Evolutionary conservation across 2,888 invertebrate genomes (phyloP).

Genomic region (Drosophila silvestris): DNA sequence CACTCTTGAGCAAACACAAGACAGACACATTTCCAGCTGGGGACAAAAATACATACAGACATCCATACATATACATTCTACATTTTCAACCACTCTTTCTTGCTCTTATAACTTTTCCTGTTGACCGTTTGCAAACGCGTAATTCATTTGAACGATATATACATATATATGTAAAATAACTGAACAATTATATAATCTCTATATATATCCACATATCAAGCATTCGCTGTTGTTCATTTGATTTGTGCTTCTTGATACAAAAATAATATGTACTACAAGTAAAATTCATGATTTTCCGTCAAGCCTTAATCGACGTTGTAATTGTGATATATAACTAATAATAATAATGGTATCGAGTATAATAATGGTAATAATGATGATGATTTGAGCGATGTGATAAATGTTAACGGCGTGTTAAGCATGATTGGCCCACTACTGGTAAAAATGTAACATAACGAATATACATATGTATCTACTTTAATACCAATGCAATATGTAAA

Average conservation of each 20-base stretch:
- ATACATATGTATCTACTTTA: constrained; percentile 44
- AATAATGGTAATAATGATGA: constrained; percentile 53
- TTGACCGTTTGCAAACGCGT: constrained; percentile 82
- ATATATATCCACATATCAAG: constrained; percentile 45
- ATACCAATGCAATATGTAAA: constrained; percentile 44
- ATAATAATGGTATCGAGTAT: constrained; percentile 17
- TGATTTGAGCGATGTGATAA: constrained; percentile 79
- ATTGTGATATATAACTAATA: constrained; percentile 54
- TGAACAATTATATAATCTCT: constrained; percentile 35
- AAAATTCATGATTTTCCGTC: constrained; percentile 62
- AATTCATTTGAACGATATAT: constrained; percentile 38
- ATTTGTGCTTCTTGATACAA: constrained; percentile 65
- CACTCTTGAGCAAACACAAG: background rate
- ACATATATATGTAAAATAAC: constrained; percentile 16
- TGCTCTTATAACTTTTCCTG: constrained; percentile 78
- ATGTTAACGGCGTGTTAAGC: constrained; percentile 82
- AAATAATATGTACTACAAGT: constrained; percentile 26
- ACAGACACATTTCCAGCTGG: background rate
- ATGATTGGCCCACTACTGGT: constrained; percentile 86
- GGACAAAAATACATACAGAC: constrained; percentile 11
- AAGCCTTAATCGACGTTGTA: constrained; percentile 67
- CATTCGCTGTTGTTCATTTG: constrained; percentile 69
- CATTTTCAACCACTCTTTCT: constrained; percentile 51
- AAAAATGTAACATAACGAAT: constrained; percentile 70
- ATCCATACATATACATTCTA: constrained; percentile 26